phyloP scores from a whole-genome alignment of 1,140 invertebrate genomes.

The Hyles vespertilio region DNA sequence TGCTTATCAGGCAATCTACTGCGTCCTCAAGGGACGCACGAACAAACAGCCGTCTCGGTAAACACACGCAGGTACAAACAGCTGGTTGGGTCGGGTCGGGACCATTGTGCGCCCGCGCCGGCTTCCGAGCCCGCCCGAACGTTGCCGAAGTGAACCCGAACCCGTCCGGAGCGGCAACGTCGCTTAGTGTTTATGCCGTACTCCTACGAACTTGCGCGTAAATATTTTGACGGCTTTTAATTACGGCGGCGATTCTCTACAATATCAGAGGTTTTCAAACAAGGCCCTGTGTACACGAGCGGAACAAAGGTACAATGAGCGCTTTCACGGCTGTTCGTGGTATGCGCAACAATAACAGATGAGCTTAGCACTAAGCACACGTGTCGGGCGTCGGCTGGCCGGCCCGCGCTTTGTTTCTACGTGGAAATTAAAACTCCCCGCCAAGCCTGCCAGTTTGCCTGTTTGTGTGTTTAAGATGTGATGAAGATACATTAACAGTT shows the following conservation, averaged over 20 bases:
- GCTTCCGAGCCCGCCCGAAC: constrained; percentile 5
- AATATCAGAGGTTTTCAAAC: constrained; percentile 4
- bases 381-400: no score
- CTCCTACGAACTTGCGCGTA: background rate
- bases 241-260: constrained; percentile 2
- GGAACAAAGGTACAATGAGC: constrained; percentile 38
- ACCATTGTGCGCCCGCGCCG: constrained; percentile 31
- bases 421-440: no score
- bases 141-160: constrained; percentile 3
- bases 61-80: constrained; percentile 35
- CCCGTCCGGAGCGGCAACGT: constrained; percentile 32
- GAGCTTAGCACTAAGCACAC: constrained; percentile 20
- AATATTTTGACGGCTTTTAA: constrained; percentile 6
- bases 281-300: constrained; percentile 27
- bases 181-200: constrained; percentile 22
- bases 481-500: no score
- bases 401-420: no score
- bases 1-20: constrained; percentile 3
- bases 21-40: constrained; percentile 1
- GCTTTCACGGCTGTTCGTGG: constrained; percentile 37
- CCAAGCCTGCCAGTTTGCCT: no score
- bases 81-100: constrained; percentile 20
- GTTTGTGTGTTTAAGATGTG: no score
- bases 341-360: constrained; percentile 48
- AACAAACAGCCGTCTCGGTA: constrained; percentile 20